A percentile compares a stretch with the other conserved stretches of the same genome.
Evolutionary conservation across 1,140 invertebrate genomes (phyloP).

Genomic region (Stegodyphus dumicola): DNA sequence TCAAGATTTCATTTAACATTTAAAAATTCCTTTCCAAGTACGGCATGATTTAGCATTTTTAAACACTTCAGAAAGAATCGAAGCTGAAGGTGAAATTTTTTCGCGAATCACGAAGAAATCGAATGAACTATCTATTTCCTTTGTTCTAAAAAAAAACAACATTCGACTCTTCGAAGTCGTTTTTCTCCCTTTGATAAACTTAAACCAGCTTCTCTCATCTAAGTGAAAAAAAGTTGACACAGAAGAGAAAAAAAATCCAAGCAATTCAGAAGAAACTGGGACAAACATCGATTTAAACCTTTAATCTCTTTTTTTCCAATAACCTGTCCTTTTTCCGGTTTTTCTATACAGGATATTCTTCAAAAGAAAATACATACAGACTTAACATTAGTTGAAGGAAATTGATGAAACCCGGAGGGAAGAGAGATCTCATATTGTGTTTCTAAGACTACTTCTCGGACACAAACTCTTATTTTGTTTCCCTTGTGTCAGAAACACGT

Average conservation of each 20-base stretch:
- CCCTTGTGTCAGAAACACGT: constrained; percentile 9
- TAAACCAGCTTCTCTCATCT: too few relatives aligned
- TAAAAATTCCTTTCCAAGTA: too few relatives aligned
- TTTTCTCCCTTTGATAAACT: too few relatives aligned
- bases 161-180: too few relatives aligned
- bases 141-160: too few relatives aligned
- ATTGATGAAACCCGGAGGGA: constrained; percentile 27
- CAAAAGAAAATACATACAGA: not conserved
- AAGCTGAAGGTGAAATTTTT: too few relatives aligned
- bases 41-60: too few relatives aligned
- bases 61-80: too few relatives aligned
- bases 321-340: not conserved
- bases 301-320: constrained; percentile 26
- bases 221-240: not conserved
- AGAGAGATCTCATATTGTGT: constrained; percentile 24
- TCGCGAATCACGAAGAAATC: too few relatives aligned
- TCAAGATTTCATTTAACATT: too few relatives aligned
- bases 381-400: constrained; percentile 28
- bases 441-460: not conserved
- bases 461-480: constrained; percentile 12
- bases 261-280: too few relatives aligned
- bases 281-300: constrained; percentile 27
- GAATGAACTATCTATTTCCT: too few relatives aligned
- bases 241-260: not conserved
- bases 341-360: not conserved